Base-by-base conservation (phyloP, 2,797 vertebrate genomes). In the Tenualosa ilisha region DNA sequence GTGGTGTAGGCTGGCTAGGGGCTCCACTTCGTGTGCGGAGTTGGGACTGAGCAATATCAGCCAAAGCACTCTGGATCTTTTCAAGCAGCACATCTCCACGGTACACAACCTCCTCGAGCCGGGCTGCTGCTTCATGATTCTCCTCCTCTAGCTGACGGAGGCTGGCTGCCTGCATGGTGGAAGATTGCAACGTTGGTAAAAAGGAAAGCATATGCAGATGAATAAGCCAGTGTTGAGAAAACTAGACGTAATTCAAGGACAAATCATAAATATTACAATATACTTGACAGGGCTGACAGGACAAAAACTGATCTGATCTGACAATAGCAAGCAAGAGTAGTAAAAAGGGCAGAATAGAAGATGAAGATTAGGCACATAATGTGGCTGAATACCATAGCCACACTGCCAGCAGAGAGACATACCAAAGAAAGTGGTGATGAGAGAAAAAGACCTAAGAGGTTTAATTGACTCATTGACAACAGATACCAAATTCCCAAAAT, bases 11-110 rank as follows among this genome's bases (percentile, higher is more conserved):
- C 86, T 97, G 97, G 92, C 94, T 96, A 0, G 94, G 95, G 0
- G 94, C 88, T 0, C 96, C 94, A 1, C 98, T 99, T 53, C 98
- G 94, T 0, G 98, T 99, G 91, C 98, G 97, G 82, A 99, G 95
- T 88, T 99, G 98, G 0, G 98, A 99, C 90, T 99, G 98, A 0
- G 98, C 98, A 0, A 99, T 99, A 84, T 99, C 98, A 0, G 98
- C 98, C 86, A 99, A 92, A 0, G 98, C 98, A 0, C 96, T 97
- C 91, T 99, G 98, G 79, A 99, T 98, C 95, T 98, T 99, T 87
- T 99, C 98, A 90, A 99, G 94, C 85, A 99, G 95, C 94, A 97
- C 88, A 63, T 99, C 97, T 3, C 98, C 98, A 0, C 97, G 96
- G 88, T 94, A 97, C 82, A 99, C 98, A 2, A 98, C 97, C 83